These are phyloP conservation scores for Yponomeuta cagnagella DNA, from an alignment of 2,888 invertebrate genomes.

Conservation along the genomic window DNA sequence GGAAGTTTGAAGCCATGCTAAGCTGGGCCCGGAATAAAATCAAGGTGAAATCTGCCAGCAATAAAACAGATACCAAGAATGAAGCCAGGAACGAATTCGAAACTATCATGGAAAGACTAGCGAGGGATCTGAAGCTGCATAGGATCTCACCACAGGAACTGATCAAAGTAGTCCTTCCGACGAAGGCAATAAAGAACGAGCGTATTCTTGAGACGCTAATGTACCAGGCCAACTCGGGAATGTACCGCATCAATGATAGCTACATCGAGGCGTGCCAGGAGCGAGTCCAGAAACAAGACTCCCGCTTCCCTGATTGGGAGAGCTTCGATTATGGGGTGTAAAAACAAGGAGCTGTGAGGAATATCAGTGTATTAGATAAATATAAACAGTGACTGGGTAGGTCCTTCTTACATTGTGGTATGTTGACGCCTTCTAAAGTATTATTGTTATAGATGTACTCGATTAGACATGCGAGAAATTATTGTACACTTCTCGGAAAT, in stretches of 20 bases:
- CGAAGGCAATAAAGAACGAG: slow-evolving; percentile 94
- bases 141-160: slow-evolving; percentile 94
- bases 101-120: slow-evolving; percentile 93
- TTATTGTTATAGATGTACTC: slow-evolving; percentile 73
- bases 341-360: slow-evolving; percentile 66
- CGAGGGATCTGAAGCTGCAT: slow-evolving; percentile 91
- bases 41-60: slow-evolving; percentile 83
- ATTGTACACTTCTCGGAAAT: slow-evolving; percentile 69
- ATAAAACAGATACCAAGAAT: slow-evolving; percentile 68
- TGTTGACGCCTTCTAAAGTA: slow-evolving; percentile 72
- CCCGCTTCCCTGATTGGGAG: slow-evolving; percentile 87
- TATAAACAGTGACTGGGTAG: slow-evolving; percentile 53
- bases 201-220: slow-evolving; percentile 93
- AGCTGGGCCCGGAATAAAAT: slow-evolving; percentile 92
- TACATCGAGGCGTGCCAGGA: slow-evolving; percentile 92
- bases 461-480: slow-evolving; percentile 69
- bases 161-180: slow-evolving; percentile 93
- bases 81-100: slow-evolving; percentile 93
- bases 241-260: slow-evolving; percentile 92
- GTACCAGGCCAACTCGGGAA: slow-evolving; percentile 95
- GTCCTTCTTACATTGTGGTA: slow-evolving; percentile 64
- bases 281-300: slow-evolving; percentile 91
- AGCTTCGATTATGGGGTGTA: slow-evolving; percentile 85
- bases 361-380: slow-evolving; percentile 72
- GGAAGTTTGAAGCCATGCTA: slow-evolving; percentile 95